These are phyloP conservation scores for Eudemis profundana DNA, from an alignment of 2,888 invertebrate genomes.

Conservation along the genomic window DNA sequence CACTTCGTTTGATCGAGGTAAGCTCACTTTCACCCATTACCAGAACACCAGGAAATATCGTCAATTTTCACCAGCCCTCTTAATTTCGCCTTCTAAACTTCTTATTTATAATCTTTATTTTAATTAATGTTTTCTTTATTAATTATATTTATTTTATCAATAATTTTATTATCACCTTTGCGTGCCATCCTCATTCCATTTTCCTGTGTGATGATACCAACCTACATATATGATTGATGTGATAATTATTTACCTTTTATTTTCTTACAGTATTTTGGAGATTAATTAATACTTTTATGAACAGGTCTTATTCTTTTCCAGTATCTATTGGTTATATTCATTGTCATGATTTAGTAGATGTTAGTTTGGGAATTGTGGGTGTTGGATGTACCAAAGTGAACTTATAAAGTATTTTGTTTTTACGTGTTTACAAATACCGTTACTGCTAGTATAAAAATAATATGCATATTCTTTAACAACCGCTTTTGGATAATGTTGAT, in stretches of 20 bases:
- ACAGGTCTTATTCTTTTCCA: conserved; percentile 1
- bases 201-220: conserved; percentile 14
- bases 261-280: conserved; percentile 37
- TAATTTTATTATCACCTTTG: conserved; percentile 32
- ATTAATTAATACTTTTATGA: conserved; percentile 7
- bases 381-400: conserved; percentile 13
- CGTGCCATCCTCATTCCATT: conserved; percentile 27
- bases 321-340: conserved; percentile 22
- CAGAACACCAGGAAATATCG: conserved; percentile 74
- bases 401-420: background rate
- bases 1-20: conserved; percentile 77
- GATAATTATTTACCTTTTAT: conserved; percentile 33
- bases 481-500: too few species aligned
- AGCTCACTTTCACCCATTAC: conserved; percentile 68
- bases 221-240: conserved; percentile 13
- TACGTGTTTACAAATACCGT: background rate
- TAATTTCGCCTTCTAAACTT: conserved; percentile 49
- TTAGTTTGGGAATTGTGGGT: conserved; percentile 8
- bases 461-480: too few species aligned
- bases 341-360: conserved; percentile 3
- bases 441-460: background rate
- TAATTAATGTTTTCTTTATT: conserved; percentile 45
- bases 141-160: conserved; percentile 27
- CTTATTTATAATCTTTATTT: conserved; percentile 45
- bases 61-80: conserved; percentile 65